phyloP scores from a whole-genome alignment of 2,888 invertebrate species.

The Amaurobius ferox region DNA sequence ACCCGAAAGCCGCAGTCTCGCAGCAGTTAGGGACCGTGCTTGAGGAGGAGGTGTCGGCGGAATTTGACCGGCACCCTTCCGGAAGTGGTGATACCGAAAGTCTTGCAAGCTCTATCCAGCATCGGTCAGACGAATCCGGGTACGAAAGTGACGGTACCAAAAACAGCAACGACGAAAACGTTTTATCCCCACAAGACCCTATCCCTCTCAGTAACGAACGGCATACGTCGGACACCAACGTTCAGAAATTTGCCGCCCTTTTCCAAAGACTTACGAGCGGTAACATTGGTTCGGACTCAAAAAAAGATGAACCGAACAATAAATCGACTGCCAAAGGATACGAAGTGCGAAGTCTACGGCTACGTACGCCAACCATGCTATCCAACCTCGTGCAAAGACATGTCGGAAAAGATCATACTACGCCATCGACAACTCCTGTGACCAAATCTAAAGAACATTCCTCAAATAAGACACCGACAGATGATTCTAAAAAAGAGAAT shows the following conservation, averaged over 20 bases:
- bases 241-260: conserved; percentile 65
- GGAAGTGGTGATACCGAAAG: conserved; percentile 67
- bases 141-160: conserved; percentile 86
- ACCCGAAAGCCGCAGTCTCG: conserved; percentile 86
- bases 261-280: conserved; percentile 63
- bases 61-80: conserved; percentile 53
- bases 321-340: conserved; percentile 44
- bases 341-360: conserved; percentile 55
- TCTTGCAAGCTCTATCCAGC: conserved; percentile 72
- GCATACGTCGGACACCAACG: conserved; percentile 33
- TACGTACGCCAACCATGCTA: conserved; percentile 57
- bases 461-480: conserved; percentile 22
- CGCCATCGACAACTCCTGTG: conserved; percentile 10
- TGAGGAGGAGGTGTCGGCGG: conserved; percentile 81
- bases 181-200: not conserved
- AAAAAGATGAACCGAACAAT: conserved; percentile 36
- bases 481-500: conserved; percentile 49
- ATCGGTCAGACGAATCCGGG: conserved; percentile 87
- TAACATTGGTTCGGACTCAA: conserved; percentile 23
- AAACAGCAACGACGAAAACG: conserved; percentile 73
- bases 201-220: not conserved
- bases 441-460: conserved; percentile 26
- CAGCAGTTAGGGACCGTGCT: conserved; percentile 85
- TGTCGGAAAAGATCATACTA: conserved; percentile 35
- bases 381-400: conserved; percentile 61